phyloP scores from a whole-genome alignment of 2,888 invertebrate species.

The Tenthredo scrophulariae region DNA sequence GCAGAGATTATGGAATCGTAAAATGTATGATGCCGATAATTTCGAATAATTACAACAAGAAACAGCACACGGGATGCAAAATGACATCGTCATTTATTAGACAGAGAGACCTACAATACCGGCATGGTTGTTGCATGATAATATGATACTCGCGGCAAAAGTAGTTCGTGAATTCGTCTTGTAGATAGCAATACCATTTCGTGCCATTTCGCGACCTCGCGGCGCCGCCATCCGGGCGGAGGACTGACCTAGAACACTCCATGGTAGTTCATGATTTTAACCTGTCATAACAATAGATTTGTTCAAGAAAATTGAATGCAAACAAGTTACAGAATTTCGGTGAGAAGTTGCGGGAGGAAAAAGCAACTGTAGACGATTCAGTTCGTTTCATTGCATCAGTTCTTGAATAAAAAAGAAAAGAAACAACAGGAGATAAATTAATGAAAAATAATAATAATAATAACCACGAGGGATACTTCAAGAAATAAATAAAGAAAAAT shows the following conservation, averaged over 20 bases:
- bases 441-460: too few relatives aligned
- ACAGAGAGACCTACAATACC: too few relatives aligned
- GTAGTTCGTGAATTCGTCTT: not conserved
- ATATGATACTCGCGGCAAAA: not conserved
- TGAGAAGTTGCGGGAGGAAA: not conserved
- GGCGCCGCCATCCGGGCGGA: too few relatives aligned
- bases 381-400: not conserved
- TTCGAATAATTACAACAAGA: too few relatives aligned
- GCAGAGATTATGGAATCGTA: too few relatives aligned
- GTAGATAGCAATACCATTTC: not conserved
- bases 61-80: too few relatives aligned
- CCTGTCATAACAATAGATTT: not conserved
- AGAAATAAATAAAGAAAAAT: not conserved
- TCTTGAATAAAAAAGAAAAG: not conserved
- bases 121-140: too few relatives aligned
- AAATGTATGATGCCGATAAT: too few relatives aligned
- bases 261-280: not conserved
- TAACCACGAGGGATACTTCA: not conserved
- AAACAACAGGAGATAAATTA: not conserved
- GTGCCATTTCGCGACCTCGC: too few relatives aligned
- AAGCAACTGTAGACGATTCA: not conserved
- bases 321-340: not conserved
- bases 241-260: too few relatives aligned
- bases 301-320: not conserved
- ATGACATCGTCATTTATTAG: too few relatives aligned